Evolutionary conservation across 2,113 vertebrate genomes (phyloP), one percentile per base, ranked within the genome.

Genomic region (Narcine bancroftii): DNA sequence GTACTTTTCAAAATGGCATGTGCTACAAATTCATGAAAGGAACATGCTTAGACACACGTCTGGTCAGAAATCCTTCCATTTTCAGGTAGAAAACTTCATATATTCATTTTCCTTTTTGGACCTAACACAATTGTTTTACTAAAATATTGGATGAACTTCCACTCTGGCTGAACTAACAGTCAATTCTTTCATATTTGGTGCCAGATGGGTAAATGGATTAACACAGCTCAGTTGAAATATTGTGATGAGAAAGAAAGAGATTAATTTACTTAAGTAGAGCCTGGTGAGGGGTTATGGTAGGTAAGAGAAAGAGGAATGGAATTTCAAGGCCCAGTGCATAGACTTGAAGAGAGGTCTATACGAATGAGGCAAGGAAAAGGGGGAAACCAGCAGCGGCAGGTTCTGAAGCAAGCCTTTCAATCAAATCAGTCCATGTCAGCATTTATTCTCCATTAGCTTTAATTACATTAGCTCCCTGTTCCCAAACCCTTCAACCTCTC

Each of bases 1-100:
- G 96, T 94, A 96, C 94, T 93, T 97, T 96, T 93, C 94, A 93
- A 89, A 97, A 97, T 0, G 96, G 96, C 92, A 96, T 97, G 94
- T 96, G 96, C 94, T 97, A 97, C 2, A 94, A 96, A 94, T 97
- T 96, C 92, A 93, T 96, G 6, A 92, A 60, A 63, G 96, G 96
- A 65, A 83, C 72, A 0, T 95, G 95, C 47, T 93, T 97, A 94
- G 95, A 96, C 0, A 95, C 96, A 24, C 21, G 93, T 47, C 93
- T 95, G 89, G 95, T 97, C 9, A 93, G 63, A 21, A 94, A 96
- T 65, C 96, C 96, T 0, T 92, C 95, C 81, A 94, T 96, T 53
- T 97, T 96, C 95, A 97, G 96, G 96, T 92, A 92, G 11, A 10
- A 33, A 71, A 26, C 65, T 2, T 69, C 29, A 5, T 11, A 91